Percentiles rank a stretch among this genome's conserved stretches.
Conservation (phyloP, 2,113 vertebrate genomes). For the Lichenostomus cassidix region DNA sequence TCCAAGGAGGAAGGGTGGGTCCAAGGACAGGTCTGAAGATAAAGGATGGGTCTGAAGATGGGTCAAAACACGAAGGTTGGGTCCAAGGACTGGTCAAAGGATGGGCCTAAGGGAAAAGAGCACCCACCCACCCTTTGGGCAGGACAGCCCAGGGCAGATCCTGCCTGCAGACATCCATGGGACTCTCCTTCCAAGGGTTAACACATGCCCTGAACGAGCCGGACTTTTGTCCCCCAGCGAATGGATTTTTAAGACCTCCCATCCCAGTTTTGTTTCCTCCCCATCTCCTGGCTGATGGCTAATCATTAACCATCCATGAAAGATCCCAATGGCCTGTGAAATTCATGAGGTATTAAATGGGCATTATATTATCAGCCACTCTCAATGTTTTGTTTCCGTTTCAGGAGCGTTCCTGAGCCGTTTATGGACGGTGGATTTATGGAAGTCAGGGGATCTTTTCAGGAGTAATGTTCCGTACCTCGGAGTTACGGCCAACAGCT, state of each 20-base stretch:
- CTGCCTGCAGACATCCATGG: neutral
- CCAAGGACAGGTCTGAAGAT: neutral
- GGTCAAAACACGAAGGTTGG: neutral
- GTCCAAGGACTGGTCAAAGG: neutral
- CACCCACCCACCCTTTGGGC: neutral
- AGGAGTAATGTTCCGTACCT: constrained; percentile 49
- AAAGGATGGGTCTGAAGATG: neutral
- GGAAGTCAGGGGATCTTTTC: constrained; percentile 50
- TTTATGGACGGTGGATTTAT: constrained; percentile 55
- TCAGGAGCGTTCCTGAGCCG: constrained; percentile 6
- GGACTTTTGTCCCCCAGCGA: neutral
- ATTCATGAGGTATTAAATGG: constrained; percentile 35
- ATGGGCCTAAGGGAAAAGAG: neutral
- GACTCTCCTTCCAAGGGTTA: neutral
- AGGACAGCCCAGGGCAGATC: neutral
- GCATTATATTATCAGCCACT: constrained; percentile 14
- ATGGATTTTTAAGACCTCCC: neutral
- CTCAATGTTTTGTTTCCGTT: constrained; percentile 19
- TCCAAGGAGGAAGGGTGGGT: neutral
- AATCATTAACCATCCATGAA: constrained; percentile 47
- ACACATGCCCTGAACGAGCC: fast-evolving
- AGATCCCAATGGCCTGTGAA: constrained; percentile 30
- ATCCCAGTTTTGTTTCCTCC: neutral
- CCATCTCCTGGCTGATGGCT: constrained; percentile 15
- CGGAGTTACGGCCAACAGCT: constrained; percentile 36